Evolutionary conservation across 2,797 vertebrate genomes (phyloP), one percentile per base, ranked within the genome.

Genomic region (Pseudochirops cupreus): DNA sequence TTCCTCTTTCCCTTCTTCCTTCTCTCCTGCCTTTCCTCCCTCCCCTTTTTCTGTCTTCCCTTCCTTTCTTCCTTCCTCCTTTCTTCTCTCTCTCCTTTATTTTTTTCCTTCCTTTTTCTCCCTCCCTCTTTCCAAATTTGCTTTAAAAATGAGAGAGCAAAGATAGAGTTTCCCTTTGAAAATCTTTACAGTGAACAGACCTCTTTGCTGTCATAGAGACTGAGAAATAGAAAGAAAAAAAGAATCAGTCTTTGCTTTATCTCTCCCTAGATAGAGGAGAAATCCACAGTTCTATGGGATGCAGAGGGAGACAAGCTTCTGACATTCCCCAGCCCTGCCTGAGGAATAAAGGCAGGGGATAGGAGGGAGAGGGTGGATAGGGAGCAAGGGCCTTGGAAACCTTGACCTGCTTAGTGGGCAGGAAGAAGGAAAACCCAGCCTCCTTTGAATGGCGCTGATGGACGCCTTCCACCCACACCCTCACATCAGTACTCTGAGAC

Each of bases 251-350:
- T 97, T 97, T 94, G 90, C 59, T 96, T 98, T 98, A 95, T 98
- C 91, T 96, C 92, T 52, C 21, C 52, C 26, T 89, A 96, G 96
- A 97, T 97, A 93, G 95, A 95, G 56, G 58, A 92, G 92, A 97
- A 97, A 96, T 95, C 95, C 54, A 93, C 90, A 97, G 96, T 95
- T 96, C 92, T 93, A 87, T 94, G 92, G 57, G 59, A 96, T 94
- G 57, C 46, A 94, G 94, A 91, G 93, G 93, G 67, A 95, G 94
- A 92, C 97, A 96, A 28, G 31, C 96, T 95, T 90, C 95, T 98
- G 97, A 98, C 57, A 94, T 92, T 97, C 59, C 96, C 93, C 98
- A 98, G 96, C 82, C 94, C 96, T 96, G 95, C 91, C 90, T 95
- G 33, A 74, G 91, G 62, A 95, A 96, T 50, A 95, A 96, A 94